Percentiles rank a stretch among this genome's conserved stretches.
These are phyloP conservation scores for Artemia sinica DNA, from an alignment of 2,888 invertebrate genomes.

Conservation along the genomic window DNA sequence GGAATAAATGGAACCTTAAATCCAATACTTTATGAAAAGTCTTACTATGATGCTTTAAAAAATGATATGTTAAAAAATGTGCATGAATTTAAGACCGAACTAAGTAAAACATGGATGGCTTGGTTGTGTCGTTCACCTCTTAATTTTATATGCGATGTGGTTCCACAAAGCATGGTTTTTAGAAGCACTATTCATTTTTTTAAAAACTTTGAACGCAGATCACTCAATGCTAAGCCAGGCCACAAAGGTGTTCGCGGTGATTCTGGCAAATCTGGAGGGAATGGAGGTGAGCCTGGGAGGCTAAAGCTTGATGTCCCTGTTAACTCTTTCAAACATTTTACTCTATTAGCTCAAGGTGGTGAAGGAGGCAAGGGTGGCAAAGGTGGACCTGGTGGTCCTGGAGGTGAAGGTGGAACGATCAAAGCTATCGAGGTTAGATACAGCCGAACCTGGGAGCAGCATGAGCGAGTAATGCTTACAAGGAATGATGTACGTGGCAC, in stretches of 20 bases:
- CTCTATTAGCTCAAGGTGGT: not conserved
- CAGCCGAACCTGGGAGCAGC: too few relatives aligned
- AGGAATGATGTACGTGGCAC: too few relatives aligned
- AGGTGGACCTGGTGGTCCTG: not conserved
- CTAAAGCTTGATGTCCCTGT: not conserved
- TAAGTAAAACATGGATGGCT: not conserved
- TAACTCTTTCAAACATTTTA: not conserved
- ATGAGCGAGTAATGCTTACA: too few relatives aligned
- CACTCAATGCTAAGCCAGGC: not conserved
- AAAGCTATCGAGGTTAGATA: too few relatives aligned
- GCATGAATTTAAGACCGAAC: not conserved
- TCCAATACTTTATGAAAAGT: not conserved
- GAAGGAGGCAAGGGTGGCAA: not conserved
- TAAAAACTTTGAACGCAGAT: not conserved
- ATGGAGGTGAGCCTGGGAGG: not conserved
- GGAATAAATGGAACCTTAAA: not conserved
- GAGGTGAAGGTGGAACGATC: too few relatives aligned
- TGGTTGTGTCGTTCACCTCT: not conserved
- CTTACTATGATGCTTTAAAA: not conserved
- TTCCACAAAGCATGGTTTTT: not conserved
- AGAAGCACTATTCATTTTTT: too few relatives aligned
- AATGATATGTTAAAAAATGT: not conserved
- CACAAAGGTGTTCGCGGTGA: not conserved
- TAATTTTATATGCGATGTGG: not conserved
- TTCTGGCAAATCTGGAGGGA: not conserved